These are phyloP conservation scores for Chelonia mydas DNA, from an alignment of 2,797 vertebrate species.

Conservation along the genomic window DNA sequence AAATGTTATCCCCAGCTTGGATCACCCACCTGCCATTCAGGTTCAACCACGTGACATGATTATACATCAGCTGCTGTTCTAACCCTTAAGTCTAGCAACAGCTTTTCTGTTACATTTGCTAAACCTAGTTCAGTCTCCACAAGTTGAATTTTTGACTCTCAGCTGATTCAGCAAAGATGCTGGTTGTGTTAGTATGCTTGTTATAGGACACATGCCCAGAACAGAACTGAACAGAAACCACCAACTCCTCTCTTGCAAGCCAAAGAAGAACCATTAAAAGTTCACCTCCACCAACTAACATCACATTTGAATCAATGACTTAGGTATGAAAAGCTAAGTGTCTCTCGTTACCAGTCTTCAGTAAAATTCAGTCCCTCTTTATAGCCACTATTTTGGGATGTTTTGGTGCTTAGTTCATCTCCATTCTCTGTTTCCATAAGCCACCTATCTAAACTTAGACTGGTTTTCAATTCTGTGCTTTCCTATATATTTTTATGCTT, in stretches of 20 bases:
- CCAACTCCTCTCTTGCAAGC: neutral
- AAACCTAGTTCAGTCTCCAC: neutral
- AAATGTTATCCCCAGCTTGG: neutral
- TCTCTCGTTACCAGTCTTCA: accelerated
- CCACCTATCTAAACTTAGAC: neutral
- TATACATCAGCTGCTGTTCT: neutral
- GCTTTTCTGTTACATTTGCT: neutral
- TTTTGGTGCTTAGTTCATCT: neutral
- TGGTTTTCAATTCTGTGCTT: neutral
- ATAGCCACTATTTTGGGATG: neutral
- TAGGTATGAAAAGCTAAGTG: neutral
- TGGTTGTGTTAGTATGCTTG: neutral
- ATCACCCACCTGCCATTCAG: neutral
- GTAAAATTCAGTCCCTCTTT: neutral
- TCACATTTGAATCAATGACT: neutral
- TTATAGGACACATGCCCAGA: neutral
- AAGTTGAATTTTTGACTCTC: neutral
- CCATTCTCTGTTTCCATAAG: neutral
- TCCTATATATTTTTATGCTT: neutral
- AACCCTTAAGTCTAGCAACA: neutral
- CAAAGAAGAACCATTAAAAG: neutral
- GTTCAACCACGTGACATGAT: neutral
- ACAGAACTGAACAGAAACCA: neutral
- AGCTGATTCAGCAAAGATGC: neutral
- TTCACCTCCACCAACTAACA: neutral